Base-by-base conservation (phyloP, 2,797 vertebrate genomes). In the Microcaecilia unicolor region DNA sequence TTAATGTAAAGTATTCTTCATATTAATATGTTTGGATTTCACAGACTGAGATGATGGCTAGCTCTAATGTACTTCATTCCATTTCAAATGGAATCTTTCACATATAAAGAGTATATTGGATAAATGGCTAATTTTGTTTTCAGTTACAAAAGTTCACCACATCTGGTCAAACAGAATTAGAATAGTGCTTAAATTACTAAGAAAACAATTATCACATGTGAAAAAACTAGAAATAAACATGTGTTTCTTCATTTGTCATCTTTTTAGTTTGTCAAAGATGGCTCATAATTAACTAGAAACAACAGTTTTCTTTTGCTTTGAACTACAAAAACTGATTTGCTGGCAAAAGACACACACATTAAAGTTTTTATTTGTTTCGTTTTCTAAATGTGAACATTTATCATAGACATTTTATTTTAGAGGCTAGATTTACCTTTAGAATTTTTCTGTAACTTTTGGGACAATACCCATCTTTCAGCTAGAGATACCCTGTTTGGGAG, bases 21-120 rank as follows among this genome's bases (percentile, higher is more conserved):
- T 61, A 63, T 72, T 72, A 70, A 82, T 74, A 78, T 61, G 58
- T 72, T 72, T 58, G 5, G 44, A 48, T 75, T 77, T 76, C 73
- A 55, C 61, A 76, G 80, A 76, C 69, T 63, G 62, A 74, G 54
- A 62, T 67, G 58, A 61, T 80, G 67, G 70, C 66, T 49, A 47
- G 55, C 55, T 51, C 62, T 37, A 69, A 47, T 51, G 29, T 10
- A 2, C 41, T 25, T 67, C 61, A 54, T 69, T 68, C 26, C 44
- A 25, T 35, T 57, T 37, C 41, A 48, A 34, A 42, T 52, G 44
- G 56, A 28, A 30, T 55, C 57, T 65, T 60, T 59, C 67, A 44
- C 16, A 44, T 60, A 43, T 35, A 60, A 57, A 44, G 32, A 55
- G 42, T 50, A 54, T 4, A 33, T 34, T 41, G 58, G 42, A 29